Evolutionary conservation across 1,140 invertebrate genomes (phyloP).

Genomic region (Coelopa frigida): DNA sequence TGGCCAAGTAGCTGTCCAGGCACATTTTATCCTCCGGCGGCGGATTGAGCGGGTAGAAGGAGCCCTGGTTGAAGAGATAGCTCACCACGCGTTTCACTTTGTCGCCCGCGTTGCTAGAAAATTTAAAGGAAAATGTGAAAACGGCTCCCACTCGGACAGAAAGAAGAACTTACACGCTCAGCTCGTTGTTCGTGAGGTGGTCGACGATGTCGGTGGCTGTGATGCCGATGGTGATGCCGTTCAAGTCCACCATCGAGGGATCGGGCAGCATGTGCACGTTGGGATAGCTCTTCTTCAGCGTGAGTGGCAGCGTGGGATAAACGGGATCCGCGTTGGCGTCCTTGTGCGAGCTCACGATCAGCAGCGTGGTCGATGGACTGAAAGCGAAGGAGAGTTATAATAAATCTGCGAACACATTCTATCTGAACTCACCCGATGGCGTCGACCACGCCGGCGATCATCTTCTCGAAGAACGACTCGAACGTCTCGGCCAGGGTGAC

Average conservation of each 20-base stretch:
- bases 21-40: slow-evolving; percentile 57
- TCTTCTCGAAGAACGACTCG: slow-evolving; percentile 62
- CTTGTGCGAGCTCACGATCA: slow-evolving; percentile 62
- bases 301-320: slow-evolving; percentile 73
- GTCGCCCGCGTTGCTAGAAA: slow-evolving; percentile 47
- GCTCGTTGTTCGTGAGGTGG: slow-evolving; percentile 71
- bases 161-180: slow-evolving; percentile 58
- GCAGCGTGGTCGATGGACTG: slow-evolving; percentile 23
- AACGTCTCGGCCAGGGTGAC: slow-evolving; percentile 54
- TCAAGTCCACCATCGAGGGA: slow-evolving; percentile 70
- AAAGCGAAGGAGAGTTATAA: slow-evolving; percentile 7
- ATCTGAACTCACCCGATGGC: slow-evolving; percentile 47
- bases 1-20: slow-evolving; percentile 60
- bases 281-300: slow-evolving; percentile 46
- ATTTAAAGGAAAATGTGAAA: slow-evolving; percentile 4
- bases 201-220: slow-evolving; percentile 77
- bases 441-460: slow-evolving; percentile 57
- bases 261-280: slow-evolving; percentile 65
- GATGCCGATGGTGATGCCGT: slow-evolving; percentile 66
- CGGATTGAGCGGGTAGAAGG: slow-evolving; percentile 77
- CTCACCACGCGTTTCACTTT: slow-evolving; percentile 62
- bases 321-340: slow-evolving; percentile 70
- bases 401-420: not conserved
- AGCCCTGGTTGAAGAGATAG: slow-evolving; percentile 69
- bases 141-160: not conserved